phyloP scores from a whole-genome alignment of 2,113 vertebrate species.

The Thermophis baileyi region DNA sequence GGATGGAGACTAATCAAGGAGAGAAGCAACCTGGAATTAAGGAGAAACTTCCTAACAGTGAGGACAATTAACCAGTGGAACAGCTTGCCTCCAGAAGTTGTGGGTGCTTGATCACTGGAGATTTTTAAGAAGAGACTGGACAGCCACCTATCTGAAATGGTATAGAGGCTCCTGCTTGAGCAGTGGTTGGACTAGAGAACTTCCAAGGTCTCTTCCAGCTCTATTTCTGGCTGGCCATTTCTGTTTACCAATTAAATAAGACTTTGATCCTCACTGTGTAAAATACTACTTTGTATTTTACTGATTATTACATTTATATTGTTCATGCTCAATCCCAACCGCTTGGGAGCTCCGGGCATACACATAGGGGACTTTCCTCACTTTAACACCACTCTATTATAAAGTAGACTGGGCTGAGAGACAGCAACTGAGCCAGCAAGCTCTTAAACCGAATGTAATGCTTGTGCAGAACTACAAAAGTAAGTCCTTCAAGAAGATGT shows the following conservation, averaged over 20 bases:
- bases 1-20: neutral
- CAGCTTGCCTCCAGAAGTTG: neutral
- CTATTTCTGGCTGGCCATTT: neutral
- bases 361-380: neutral
- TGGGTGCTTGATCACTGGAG: neutral
- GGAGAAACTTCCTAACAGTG: neutral
- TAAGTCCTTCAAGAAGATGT: neutral
- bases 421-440: neutral
- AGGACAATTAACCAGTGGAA: neutral
- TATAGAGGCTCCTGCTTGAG: neutral
- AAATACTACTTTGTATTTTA: neutral
- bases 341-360: neutral
- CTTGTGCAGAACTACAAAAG: neutral
- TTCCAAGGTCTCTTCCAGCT: neutral
- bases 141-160: neutral
- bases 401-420: neutral
- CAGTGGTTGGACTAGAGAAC: neutral
- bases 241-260: neutral
- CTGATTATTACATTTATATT: neutral
- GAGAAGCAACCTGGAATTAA: neutral
- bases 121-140: neutral
- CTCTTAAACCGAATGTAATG: neutral
- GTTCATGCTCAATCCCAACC: neutral
- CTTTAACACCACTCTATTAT: neutral
- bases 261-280: neutral